Base-by-base conservation (phyloP, 2,888 invertebrate genomes). In the Oasisia sp. region DNA sequence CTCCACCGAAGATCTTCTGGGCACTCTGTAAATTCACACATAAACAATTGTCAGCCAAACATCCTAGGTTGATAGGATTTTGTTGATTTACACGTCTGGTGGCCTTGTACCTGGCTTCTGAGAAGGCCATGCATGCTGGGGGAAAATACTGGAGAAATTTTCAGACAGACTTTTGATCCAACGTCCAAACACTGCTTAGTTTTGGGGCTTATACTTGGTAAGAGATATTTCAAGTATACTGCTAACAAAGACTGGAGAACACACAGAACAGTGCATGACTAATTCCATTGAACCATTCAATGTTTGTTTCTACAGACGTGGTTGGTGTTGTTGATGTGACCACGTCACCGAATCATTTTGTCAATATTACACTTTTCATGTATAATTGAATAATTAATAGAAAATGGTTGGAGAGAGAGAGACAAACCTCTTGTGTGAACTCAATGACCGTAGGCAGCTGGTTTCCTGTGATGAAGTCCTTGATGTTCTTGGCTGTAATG, bases 1-100 rank as follows among this genome's bases (percentile, higher is more conserved):
- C 98, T 94, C 99, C 99, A 92, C 99, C 99, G 96, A 99, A 99
- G 97, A 99, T 99, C 97, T 99, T 99, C 96, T 98, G 98, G 19
- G 99, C 99, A 56, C 99, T 99, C 96, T 91, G 91, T 58, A 12
- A 74, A 74, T 74, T 19, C 74, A 74, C 74, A 74, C 74, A 74
- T 74, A 27, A 19, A 74, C 14, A 74, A 19, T 7, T 50, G 27
- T 74, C 19, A 58, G 14, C 4, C 1, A 74, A 74, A n/a, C 74
- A 74, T 27, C 74, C 74, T 27, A 74, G 74, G 74, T 74, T 27
- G 74, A 27, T 74, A n/a, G 27, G 4, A 74, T 19, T 58, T 58
- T 19, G 27, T 19, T 19, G 19, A 58, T 14, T 12, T 12, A 14
- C 58, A 74, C 3, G 27, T 11, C 19, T 74, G 74, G 74, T 19